Conservation (phyloP, 2,797 vertebrate genomes). For the Synaphobranchus kaupii region DNA sequence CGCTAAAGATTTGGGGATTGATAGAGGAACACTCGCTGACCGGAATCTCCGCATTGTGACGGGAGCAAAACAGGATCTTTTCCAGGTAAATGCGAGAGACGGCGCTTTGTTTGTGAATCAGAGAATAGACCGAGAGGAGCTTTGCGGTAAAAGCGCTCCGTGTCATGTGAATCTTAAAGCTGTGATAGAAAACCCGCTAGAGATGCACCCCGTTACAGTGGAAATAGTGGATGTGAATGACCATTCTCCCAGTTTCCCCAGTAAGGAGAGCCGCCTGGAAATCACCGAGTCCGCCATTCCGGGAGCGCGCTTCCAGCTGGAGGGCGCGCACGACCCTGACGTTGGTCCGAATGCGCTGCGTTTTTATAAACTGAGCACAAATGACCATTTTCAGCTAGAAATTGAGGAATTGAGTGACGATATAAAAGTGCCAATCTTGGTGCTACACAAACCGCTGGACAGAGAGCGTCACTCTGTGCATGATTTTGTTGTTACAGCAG, state of each 20-base stretch:
- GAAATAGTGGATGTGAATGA: conserved; percentile 72
- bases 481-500: conserved; percentile 36
- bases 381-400: conserved; percentile 48
- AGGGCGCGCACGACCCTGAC: conserved; percentile 71
- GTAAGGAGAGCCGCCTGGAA: conserved; percentile 51
- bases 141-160: conserved; percentile 59
- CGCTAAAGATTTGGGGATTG: conserved; percentile 74
- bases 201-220: conserved; percentile 71
- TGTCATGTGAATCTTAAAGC: conserved; percentile 74
- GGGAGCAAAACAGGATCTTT: conserved; percentile 62
- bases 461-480: conserved; percentile 37
- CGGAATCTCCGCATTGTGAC: conserved; percentile 68
- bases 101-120: conserved; percentile 68
- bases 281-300: conserved; percentile 56
- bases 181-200: conserved; percentile 72
- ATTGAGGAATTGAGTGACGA: neutral
- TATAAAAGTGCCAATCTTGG: conserved; percentile 38
- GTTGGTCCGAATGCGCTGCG: conserved; percentile 60
- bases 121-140: conserved; percentile 72
- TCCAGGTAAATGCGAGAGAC: conserved; percentile 67
- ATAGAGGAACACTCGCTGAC: conserved; percentile 55
- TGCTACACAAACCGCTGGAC: conserved; percentile 47
- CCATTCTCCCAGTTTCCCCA: conserved; percentile 60
- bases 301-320: conserved; percentile 69
- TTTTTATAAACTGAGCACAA: conserved; percentile 60